phyloP scores from a whole-genome alignment of 2,797 vertebrate genomes.

The Anguilla pacifica region DNA sequence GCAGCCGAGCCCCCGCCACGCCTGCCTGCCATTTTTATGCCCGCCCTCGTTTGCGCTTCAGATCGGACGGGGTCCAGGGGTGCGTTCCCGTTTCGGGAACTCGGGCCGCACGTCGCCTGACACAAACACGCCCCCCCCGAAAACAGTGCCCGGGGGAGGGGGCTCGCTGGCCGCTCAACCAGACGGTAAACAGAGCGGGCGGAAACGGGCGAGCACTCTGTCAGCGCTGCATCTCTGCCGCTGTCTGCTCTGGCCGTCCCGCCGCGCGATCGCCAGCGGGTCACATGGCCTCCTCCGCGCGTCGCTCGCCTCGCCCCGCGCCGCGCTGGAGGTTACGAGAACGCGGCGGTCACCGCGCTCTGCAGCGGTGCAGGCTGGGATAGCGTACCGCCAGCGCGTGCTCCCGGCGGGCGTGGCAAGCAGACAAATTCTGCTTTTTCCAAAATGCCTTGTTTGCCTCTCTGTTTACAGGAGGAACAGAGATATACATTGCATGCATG shows the following conservation, averaged over 20 bases:
- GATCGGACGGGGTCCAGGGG: slow-evolving; percentile 20
- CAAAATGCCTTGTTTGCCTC: not conserved
- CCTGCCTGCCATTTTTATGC: too few species aligned
- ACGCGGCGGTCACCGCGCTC: slow-evolving; percentile 19
- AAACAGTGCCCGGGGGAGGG: slow-evolving; percentile 26
- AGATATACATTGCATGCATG: not conserved
- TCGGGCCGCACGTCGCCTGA: not conserved
- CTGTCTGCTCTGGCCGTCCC: slow-evolving; percentile 69
- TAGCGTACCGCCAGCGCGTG: not conserved
- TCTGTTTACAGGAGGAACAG: not conserved
- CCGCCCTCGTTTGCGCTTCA: slow-evolving; percentile 23
- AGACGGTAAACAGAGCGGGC: slow-evolving; percentile 60
- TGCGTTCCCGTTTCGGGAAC: not conserved
- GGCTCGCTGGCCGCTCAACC: slow-evolving; percentile 23
- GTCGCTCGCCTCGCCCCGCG: slow-evolving; percentile 9
- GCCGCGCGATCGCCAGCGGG: slow-evolving; percentile 59
- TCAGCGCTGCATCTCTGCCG: slow-evolving; percentile 75
- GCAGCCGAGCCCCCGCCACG: not conserved
- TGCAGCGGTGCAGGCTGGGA: not conserved
- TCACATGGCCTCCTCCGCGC: slow-evolving; percentile 51
- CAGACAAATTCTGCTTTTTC: too few species aligned
- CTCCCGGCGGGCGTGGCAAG: not conserved
- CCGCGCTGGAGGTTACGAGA: slow-evolving; percentile 33
- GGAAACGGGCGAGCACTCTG: slow-evolving; percentile 77
- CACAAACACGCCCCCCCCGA: slow-evolving; percentile 15